Base-by-base conservation (phyloP, 2,797 vertebrate species). In the Aselliscus stoliczkanus region DNA sequence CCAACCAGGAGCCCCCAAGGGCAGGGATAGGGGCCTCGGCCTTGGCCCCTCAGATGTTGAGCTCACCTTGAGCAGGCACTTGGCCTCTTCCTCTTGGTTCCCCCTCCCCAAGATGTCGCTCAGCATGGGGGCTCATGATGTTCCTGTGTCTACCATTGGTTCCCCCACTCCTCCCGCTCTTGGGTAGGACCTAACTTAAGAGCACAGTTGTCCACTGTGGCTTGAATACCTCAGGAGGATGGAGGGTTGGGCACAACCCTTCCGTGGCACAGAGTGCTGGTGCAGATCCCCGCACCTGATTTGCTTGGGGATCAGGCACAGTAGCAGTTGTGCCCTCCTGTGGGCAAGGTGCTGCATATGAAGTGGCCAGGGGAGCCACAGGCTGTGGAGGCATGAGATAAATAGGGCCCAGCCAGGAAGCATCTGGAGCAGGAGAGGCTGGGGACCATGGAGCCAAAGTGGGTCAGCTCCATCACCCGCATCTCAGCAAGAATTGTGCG, bases 401-500 rank as follows among this genome's bases (percentile, higher is more conserved):
- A 90, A 60, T 75, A 83, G 87, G 93, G 60, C 90, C 83, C 15
- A 29, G 95, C 70, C 95, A 81, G 90, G 52, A 85, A 64, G 87
- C 92, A 88, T 92, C 96, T 90, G 69, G 91, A 92, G 85, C 73
- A 89, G 58, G 88, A 91, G 95, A 93, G 81, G 65, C 95, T 81
- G 39, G 90, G 95, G 88, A 97, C 94, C 95, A 85, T 65, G 10
- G 92, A 91, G 85, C 70, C 93, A 95, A 97, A 98, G 86, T 97
- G 97, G 97, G 97, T 97, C 97, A 97, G 79, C 81, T 87, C 94
- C 67, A 31, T 96, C 87, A 93, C 96, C 94, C 2, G 12, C 95
- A 89, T 95, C 95, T 96, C 95, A 84, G 93, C 85, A 93, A 85
- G 69, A 95, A 86, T 29, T 58, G 91, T 47, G 44, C 2, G 27